These are phyloP conservation scores for Drosophila takahashii DNA, from an alignment of 1,140 invertebrate species.

Conservation along the genomic window DNA sequence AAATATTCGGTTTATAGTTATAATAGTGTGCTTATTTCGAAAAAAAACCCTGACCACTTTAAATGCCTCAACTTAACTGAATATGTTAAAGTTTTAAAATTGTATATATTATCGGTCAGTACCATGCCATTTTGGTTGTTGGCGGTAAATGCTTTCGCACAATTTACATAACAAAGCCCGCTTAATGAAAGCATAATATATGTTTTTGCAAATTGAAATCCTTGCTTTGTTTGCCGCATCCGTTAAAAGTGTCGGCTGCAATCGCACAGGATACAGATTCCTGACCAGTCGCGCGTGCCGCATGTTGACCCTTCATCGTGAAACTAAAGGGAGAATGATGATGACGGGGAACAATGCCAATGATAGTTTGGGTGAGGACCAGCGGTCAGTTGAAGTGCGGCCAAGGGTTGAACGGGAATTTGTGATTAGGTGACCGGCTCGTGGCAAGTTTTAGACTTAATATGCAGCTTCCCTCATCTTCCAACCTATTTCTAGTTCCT, in stretches of 20 bases:
- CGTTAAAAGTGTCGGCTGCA: conserved; percentile 41
- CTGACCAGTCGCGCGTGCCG: conserved; percentile 45
- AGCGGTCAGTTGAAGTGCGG: conserved; percentile 62
- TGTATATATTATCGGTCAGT: neutral
- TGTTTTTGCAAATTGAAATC: conserved; percentile 41
- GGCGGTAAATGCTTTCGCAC: conserved; percentile 7
- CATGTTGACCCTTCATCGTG: conserved; percentile 49
- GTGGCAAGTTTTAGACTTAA: conserved; percentile 15
- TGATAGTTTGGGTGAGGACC: conserved; percentile 38
- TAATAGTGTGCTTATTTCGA: too few relatives aligned
- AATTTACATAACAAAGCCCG: conserved; percentile 65
- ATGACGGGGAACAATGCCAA: conserved; percentile 44
- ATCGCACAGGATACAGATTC: conserved; percentile 34
- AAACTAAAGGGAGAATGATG: conserved; percentile 7
- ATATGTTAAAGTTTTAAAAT: neutral
- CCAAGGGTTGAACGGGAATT: conserved; percentile 49
- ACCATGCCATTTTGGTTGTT: conserved; percentile 11
- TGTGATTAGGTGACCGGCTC: conserved; percentile 28
- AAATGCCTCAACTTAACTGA: neutral
- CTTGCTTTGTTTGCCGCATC: conserved; percentile 35
- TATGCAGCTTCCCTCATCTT: neutral
- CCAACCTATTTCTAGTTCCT: neutral
- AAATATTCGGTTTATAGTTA: too few relatives aligned
- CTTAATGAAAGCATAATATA: conserved; percentile 54
- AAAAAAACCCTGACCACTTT: too few relatives aligned